Evolutionary conservation across 2,113 vertebrate genomes (phyloP).

Genomic region (Rhodinocichla rosea): DNA sequence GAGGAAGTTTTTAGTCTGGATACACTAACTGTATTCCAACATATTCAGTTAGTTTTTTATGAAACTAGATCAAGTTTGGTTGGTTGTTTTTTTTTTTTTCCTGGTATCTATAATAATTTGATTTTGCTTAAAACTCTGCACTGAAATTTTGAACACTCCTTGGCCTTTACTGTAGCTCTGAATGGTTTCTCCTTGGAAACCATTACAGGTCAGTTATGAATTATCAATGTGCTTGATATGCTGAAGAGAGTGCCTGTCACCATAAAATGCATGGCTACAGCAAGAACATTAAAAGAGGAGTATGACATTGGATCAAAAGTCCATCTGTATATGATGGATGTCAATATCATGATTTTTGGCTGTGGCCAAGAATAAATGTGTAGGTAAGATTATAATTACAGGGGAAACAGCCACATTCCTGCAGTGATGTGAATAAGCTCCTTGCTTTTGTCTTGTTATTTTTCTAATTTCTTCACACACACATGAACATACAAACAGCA

Average conservation of each 20-base stretch:
- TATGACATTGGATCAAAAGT: neutral
- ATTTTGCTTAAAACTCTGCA: neutral
- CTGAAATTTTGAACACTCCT: neutral
- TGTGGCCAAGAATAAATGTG: neutral
- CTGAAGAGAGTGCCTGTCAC: neutral
- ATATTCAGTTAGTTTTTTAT: neutral
- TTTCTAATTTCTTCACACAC: neutral
- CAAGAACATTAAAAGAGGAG: neutral
- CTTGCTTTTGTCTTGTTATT: neutral
- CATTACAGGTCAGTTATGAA: neutral
- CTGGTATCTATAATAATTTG: neutral
- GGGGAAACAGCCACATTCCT: neutral
- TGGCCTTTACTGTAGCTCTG: neutral
- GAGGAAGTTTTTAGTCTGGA: neutral
- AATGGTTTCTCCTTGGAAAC: neutral
- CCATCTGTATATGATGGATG: neutral
- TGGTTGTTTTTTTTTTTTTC: neutral
- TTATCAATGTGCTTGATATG: neutral
- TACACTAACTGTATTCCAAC: neutral
- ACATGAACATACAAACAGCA: neutral
- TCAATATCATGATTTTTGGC: neutral
- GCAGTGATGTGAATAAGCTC: neutral
- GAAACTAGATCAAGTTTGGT: neutral
- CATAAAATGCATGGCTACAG: neutral
- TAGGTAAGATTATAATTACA: neutral